Evolutionary conservation across 1,140 invertebrate genomes (phyloP), one percentile per base, ranked within the genome.

Genomic region (Heliconius hewitsoni): DNA sequence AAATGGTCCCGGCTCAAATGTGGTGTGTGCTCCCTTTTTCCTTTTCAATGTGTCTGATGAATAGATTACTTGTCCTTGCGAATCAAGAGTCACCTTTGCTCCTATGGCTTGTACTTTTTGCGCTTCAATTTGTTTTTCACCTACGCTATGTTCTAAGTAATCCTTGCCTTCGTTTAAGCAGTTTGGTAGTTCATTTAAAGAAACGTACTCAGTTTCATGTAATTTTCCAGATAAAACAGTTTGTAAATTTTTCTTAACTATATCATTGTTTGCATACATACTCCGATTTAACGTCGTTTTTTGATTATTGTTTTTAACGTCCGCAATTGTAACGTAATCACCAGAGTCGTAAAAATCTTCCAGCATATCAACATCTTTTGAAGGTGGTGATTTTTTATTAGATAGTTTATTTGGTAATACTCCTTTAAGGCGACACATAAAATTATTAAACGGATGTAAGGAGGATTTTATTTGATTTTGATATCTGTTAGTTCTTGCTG

Each of bases 1-100:
- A 86, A 96, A 97, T 60, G 97, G 96, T 90, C 97, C 97, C 81
- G 97, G 97, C 95, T 97, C 97, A 87, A 98, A 98, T 30, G 97
- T 98, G 9, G 97, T 97, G 84, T 98, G 97, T 16, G 97, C 96
- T 73, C 97, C 96, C 95, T 98, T 97, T 87, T 97, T 95, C 86
- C 97, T 95, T 89, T 96, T 97, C 76, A 98, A 93, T 89, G 98
- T 98, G 85, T 98, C 98, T 1, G 98, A 98, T 77, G 97, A 97
- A 90, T 97, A 98, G 66, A 98, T 97, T 71, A 98, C 97, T 95
- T 98, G 97, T 19, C 98, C 98, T 85, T 98, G 97, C 1, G 98
- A 97, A 91, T 98, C 97, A 46, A 98, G 91, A 18, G 97, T 98
- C 1, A 98, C 98, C 86, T 97, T 96, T 9, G 97, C 97, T 30